phyloP scores from a whole-genome alignment of 1,140 invertebrate species.

The Panulirus ornatus region DNA sequence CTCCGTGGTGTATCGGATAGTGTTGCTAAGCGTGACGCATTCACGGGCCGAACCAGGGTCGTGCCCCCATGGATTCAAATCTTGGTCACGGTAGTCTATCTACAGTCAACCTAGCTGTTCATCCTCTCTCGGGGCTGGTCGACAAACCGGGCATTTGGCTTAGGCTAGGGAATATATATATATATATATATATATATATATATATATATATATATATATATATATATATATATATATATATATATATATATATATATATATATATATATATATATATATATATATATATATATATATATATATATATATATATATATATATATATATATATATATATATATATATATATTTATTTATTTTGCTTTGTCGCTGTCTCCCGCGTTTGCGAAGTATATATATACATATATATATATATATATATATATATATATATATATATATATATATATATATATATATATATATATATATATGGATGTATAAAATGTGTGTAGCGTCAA shows the following conservation, averaged over 20 bases:
- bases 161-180: too few relatives aligned
- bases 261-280: constrained; percentile 1
- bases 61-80: too few relatives aligned
- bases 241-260: neutral
- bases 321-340: neutral
- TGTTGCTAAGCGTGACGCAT: too few relatives aligned
- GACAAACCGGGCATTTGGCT: too few relatives aligned
- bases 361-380: too few relatives aligned
- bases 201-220: neutral
- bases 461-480: too few relatives aligned
- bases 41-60: too few relatives aligned
- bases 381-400: constrained; percentile 7
- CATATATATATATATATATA: neutral
- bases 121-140: neutral
- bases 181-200: neutral
- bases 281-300: constrained; percentile 7
- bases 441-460: neutral
- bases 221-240: neutral
- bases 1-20: too few relatives aligned
- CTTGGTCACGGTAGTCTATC: too few relatives aligned
- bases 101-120: too few relatives aligned
- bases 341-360: too few relatives aligned
- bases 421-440: neutral
- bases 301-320: constrained; percentile 7
- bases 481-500: too few relatives aligned